A percentile compares a stretch with the other conserved stretches of the same genome.
These are phyloP conservation scores for Arctia plantaginis DNA, from an alignment of 2,888 invertebrate species.

Conservation along the genomic window DNA sequence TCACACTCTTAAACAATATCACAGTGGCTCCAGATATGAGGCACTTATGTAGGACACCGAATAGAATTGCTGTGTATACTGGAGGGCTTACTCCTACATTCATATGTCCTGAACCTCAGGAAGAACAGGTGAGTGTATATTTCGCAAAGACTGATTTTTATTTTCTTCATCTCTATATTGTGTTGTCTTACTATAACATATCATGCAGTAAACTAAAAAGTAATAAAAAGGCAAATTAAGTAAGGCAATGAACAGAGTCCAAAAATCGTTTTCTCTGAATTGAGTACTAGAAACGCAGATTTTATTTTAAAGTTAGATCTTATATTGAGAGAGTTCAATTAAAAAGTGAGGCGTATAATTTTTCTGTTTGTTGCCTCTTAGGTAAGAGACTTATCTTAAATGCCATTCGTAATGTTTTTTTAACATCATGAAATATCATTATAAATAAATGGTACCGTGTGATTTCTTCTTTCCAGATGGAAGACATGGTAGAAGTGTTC, in stretches of 20 bases:
- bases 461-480: conserved; percentile 70
- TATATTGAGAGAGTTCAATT: too few relatives aligned
- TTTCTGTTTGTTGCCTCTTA: too few relatives aligned
- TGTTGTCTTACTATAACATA: too few relatives aligned
- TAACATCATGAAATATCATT: too few relatives aligned
- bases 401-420: too few relatives aligned
- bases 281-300: neutral
- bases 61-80: conserved; percentile 92
- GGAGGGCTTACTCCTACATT: conserved; percentile 88
- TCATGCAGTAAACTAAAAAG: too few relatives aligned
- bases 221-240: neutral
- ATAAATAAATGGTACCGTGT: neutral
- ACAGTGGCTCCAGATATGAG: conserved; percentile 86
- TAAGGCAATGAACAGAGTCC: neutral
- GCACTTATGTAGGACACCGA: conserved; percentile 90
- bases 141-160: neutral
- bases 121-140: conserved; percentile 57
- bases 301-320: too few relatives aligned
- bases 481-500: conserved; percentile 92
- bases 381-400: too few relatives aligned
- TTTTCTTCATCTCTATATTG: neutral
- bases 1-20: conserved; percentile 85
- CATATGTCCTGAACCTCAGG: conserved; percentile 86
- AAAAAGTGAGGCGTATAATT: too few relatives aligned
- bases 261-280: neutral